Evolutionary conservation across 2,888 invertebrate genomes (phyloP).

Genomic region (Cantharis rufa): DNA sequence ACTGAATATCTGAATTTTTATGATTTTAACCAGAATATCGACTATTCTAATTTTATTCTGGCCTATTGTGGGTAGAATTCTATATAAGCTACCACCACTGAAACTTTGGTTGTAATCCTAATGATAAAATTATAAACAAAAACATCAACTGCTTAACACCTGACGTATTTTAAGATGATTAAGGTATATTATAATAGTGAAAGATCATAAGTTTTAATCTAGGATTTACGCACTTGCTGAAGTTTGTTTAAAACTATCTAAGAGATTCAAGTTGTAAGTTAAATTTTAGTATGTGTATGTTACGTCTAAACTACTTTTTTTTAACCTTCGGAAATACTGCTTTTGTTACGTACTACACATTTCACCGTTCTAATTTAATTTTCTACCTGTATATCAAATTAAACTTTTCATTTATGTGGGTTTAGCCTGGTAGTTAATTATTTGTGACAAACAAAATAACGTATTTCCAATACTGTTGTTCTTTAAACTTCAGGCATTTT

Average conservation of each 20-base stretch:
- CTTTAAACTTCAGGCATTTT: too few relatives aligned
- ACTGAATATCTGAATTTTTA: neutral
- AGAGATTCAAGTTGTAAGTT: neutral
- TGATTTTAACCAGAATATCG: neutral
- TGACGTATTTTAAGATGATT: neutral
- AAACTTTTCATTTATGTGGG: neutral
- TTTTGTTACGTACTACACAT: neutral
- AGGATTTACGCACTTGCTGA: neutral
- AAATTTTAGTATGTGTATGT: neutral
- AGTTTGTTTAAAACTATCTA: neutral
- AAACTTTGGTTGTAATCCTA: neutral
- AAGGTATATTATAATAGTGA: neutral
- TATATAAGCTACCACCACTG: neutral
- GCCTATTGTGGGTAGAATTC: neutral
- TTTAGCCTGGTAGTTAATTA: neutral
- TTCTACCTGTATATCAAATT: neutral
- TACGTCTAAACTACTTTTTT: neutral
- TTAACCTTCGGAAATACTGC: neutral
- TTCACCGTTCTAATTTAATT: neutral
- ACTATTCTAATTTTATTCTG: neutral
- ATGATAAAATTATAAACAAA: neutral
- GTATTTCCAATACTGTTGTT: too few relatives aligned
- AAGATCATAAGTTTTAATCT: neutral
- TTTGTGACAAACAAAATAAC: too few relatives aligned
- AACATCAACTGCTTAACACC: neutral